Evolutionary conservation across 2,888 invertebrate genomes (phyloP), one percentile per base, ranked within the genome.

Genomic region (Eledona agricola): DNA sequence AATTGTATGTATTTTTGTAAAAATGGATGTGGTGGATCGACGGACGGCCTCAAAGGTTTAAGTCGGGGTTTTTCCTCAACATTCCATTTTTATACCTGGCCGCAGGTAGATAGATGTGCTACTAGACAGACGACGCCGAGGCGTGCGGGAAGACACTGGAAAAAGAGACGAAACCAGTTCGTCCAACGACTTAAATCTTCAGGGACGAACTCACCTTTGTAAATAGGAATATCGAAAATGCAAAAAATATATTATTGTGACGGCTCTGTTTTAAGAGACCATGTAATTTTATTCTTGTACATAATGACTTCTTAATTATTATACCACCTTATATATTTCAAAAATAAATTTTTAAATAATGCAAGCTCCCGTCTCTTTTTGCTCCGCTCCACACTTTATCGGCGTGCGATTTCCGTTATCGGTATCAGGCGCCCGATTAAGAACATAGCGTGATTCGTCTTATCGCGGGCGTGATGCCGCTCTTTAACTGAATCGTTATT

Each of bases 251-350:
- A n/a, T 22, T 25, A 23, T 2, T 23, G 16, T 7, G 16, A 31
- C 23, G 46, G 55, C 69, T 72, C 72, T 67, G 74, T 74, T 74
- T 69, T 73, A 74, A 65, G 73, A 67, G 70, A 26, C 37, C 45
- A 58, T 60, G 60, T 72, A 70, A 69, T 70, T 72, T 70, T 72
- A 71, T 72, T 67, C 63, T 67, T 73, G 70, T 73, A 72, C 64
- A 72, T 71, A 72, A n/a, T 60, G 57, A 64, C 60, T 63, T 63
- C 59, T n/a, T n/a, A n/a, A 62, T 65, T 63, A 66, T 66, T 63
- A 65, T 64, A 62, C 57, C 62, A 65, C 38, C 35, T 64, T 67
- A 66, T 70, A 65, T 65, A 65, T 71, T 67, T 69, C 59, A 71
- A 72, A 50, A 51, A 71, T 69, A 72, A 71, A 71, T 63, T 69